Percentiles rank a stretch among this genome's conserved stretches.
phyloP scores from a whole-genome alignment of 2,888 invertebrate genomes.

The Chrysomela aeneicollis region DNA sequence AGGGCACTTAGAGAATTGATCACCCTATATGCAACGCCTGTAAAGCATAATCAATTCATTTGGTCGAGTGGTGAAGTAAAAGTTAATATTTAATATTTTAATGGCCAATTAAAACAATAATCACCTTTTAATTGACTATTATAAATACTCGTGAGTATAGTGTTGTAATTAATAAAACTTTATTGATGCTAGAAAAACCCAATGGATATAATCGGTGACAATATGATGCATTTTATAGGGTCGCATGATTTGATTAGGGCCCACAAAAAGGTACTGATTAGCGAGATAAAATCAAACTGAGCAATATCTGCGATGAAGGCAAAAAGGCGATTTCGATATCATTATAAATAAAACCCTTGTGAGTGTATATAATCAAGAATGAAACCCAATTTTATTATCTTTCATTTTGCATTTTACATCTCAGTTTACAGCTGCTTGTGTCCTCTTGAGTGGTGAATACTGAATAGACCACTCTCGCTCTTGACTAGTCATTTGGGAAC shows the following conservation, averaged over 20 bases:
- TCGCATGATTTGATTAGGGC: not conserved
- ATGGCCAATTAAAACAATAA: constrained; percentile 2
- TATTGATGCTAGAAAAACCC: not conserved
- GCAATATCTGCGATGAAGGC: no score
- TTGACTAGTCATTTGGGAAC: no score
- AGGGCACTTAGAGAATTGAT: not conserved
- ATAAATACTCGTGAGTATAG: not conserved
- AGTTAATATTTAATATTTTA: not conserved
- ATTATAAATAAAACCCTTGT: no score
- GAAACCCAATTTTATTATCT: no score
- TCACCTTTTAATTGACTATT: constrained; percentile 1
- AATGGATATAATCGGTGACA: not conserved
- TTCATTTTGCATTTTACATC: no score
- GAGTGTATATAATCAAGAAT: no score
- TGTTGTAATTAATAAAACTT: constrained; percentile 1
- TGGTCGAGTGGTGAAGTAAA: not conserved
- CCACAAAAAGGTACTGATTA: not conserved
- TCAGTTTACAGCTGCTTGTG: no score
- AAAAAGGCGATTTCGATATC: no score
- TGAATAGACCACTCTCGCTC: no score
- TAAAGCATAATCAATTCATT: not conserved
- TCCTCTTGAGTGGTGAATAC: no score
- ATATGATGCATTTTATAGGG: not conserved
- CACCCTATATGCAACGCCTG: not conserved
- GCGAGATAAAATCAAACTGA: no score